Evolutionary conservation across 2,797 vertebrate genomes (phyloP).

Genomic region (Leptatherina wallacei): DNA sequence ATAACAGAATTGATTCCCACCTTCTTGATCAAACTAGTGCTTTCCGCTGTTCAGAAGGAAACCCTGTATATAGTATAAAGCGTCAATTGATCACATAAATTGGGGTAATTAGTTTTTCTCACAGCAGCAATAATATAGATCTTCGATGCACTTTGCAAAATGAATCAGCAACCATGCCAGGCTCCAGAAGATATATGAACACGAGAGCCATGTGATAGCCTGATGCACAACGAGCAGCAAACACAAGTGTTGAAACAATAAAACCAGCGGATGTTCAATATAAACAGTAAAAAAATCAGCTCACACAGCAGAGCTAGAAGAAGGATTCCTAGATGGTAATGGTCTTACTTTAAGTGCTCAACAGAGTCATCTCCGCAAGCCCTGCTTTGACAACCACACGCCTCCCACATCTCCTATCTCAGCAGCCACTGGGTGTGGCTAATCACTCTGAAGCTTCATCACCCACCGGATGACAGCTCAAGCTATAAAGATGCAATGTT

Average conservation of each 20-base stretch:
- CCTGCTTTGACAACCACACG: slow-evolving; percentile 71
- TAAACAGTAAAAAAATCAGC: slow-evolving; percentile 65
- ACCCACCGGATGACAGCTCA: slow-evolving; percentile 64
- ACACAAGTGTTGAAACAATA: slow-evolving; percentile 58
- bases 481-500: slow-evolving; percentile 59
- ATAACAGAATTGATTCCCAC: slow-evolving; percentile 8
- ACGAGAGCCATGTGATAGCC: slow-evolving; percentile 33
- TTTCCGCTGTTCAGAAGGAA: slow-evolving; percentile 27
- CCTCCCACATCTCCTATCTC: slow-evolving; percentile 71
- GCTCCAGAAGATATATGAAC: slow-evolving; percentile 25
- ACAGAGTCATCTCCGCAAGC: slow-evolving; percentile 71
- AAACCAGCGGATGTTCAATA: slow-evolving; percentile 66
- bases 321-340: slow-evolving; percentile 74
- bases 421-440: slow-evolving; percentile 73
- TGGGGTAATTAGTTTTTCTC: slow-evolving; percentile 56
- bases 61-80: slow-evolving; percentile 21
- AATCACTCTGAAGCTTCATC: slow-evolving; percentile 74
- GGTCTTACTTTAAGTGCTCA: slow-evolving; percentile 74
- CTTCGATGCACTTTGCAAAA: slow-evolving; percentile 41
- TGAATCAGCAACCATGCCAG: slow-evolving; percentile 43
- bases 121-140: slow-evolving; percentile 56
- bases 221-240: slow-evolving; percentile 40
- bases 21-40: slow-evolving; percentile 22
- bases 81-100: slow-evolving; percentile 58
- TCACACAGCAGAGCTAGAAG: slow-evolving; percentile 59